Evolutionary conservation across 1,140 invertebrate species (phyloP).

Genomic region (Heterodera schachtii): DNA sequence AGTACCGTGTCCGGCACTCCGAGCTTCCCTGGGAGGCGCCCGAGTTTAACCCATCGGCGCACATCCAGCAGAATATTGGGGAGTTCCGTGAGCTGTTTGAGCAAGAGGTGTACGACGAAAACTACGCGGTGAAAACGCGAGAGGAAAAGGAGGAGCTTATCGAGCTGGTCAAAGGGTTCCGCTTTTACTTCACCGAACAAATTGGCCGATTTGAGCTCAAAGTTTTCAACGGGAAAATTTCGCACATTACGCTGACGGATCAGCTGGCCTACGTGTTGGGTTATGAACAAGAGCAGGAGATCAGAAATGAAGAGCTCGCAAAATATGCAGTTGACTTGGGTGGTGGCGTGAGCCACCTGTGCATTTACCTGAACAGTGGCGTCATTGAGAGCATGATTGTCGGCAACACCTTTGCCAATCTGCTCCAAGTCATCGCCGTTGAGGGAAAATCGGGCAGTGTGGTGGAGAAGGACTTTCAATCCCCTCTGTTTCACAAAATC

Average conservation of each 20-base stretch:
- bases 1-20: too few relatives aligned
- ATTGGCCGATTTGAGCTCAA: not conserved
- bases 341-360: too few relatives aligned
- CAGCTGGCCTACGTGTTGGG: conserved; percentile 14
- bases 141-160: too few relatives aligned
- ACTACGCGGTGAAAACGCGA: too few relatives aligned
- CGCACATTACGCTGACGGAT: not conserved
- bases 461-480: conserved; percentile 26
- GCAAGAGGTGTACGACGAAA: too few relatives aligned
- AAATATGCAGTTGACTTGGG: too few relatives aligned
- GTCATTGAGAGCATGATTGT: conserved; percentile 26
- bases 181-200: not conserved
- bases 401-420: conserved; percentile 8
- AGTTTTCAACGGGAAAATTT: not conserved
- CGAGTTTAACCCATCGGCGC: too few relatives aligned
- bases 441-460: not conserved
- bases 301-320: conserved; percentile 8
- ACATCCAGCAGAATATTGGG: not conserved
- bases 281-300: not conserved
- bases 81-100: not conserved
- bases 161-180: too few relatives aligned
- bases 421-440: not conserved
- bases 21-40: too few relatives aligned
- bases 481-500: conserved; percentile 17
- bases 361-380: too few relatives aligned